phyloP scores from a whole-genome alignment of 2,113 vertebrate species.

The Protomyctophum bolini region DNA sequence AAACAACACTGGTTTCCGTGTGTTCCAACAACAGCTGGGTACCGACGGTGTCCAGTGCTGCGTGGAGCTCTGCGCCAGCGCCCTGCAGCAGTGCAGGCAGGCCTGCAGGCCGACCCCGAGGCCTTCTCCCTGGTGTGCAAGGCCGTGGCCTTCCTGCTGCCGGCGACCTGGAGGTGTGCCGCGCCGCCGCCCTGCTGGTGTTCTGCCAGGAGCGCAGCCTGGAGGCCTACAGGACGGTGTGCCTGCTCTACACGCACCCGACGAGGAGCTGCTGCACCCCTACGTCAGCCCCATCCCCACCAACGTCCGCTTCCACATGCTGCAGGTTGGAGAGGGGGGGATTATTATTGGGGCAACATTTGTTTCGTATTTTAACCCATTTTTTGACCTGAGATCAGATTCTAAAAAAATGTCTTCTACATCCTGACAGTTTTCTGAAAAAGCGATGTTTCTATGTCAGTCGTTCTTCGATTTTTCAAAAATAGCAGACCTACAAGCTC shows the following conservation, averaged over 20 bases:
- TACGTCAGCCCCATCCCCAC: conserved; percentile 87
- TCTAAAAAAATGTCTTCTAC: too few species aligned
- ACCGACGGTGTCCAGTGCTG: conserved; percentile 90
- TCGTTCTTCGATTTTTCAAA: too few species aligned
- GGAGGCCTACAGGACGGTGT: conserved; percentile 91
- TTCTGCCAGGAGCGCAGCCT: conserved; percentile 94
- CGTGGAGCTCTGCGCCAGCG: conserved; percentile 92
- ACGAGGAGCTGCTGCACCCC: conserved; percentile 90
- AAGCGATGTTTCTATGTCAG: too few species aligned
- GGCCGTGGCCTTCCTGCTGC: conserved; percentile 93
- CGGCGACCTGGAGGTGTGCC: conserved; percentile 93
- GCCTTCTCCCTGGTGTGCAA: conserved; percentile 94
- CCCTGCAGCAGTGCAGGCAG: conserved; percentile 91
- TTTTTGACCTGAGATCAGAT: too few species aligned
- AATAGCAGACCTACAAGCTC: too few species aligned
- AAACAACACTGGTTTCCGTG: too few species aligned
- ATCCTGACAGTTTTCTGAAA: too few species aligned
- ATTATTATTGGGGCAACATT: too few species aligned
- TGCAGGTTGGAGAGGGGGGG: conserved; percentile 76
- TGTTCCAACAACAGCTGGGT: conserved; percentile 85
- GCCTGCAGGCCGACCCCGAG: conserved; percentile 85
- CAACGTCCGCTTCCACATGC: conserved; percentile 90
- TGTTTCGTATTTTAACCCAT: too few species aligned
- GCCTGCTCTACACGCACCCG: conserved; percentile 89
- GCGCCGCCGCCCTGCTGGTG: conserved; percentile 91